These are phyloP conservation scores for Rattus rattus DNA, from an alignment of 2,113 vertebrate species.

Conservation along the genomic window DNA sequence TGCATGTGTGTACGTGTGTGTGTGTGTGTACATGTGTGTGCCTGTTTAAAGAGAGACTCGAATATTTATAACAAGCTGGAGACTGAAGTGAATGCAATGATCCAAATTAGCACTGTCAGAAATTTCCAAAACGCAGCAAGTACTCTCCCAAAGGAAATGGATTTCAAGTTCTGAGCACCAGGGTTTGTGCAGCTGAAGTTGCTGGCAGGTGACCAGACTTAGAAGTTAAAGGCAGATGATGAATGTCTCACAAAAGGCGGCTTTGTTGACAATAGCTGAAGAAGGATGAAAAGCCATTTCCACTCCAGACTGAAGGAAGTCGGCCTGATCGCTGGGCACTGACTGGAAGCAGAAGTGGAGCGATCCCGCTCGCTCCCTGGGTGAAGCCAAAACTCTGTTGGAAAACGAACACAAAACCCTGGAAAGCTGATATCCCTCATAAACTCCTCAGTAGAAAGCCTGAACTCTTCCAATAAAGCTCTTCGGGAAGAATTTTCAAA, in stretches of 20 bases:
- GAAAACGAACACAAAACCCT: constrained; percentile 17
- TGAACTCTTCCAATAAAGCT: neutral
- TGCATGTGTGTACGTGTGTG: neutral
- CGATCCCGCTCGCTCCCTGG: neutral
- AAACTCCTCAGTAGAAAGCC: constrained; percentile 3
- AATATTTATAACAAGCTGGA: constrained; percentile 34
- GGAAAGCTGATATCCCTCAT: constrained; percentile 4
- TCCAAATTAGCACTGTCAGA: neutral
- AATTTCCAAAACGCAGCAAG: constrained; percentile 6
- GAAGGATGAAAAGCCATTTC: constrained; percentile 59
- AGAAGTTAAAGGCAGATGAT: constrained; percentile 49
- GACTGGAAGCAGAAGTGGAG: neutral
- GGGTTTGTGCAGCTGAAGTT: neutral
- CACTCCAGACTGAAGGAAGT: neutral
- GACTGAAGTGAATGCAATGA: neutral
- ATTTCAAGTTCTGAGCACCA: constrained; percentile 6
- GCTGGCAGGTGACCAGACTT: constrained; percentile 52
- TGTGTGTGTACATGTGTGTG: neutral
- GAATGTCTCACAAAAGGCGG: constrained; percentile 34
- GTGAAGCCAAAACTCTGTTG: neutral
- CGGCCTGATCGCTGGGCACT: neutral
- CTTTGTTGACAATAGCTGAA: constrained; percentile 39
- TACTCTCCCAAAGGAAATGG: constrained; percentile 41
- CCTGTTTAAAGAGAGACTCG: neutral
- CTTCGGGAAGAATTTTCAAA: neutral